These are phyloP conservation scores for Idaea dimidiata DNA, from an alignment of 2,888 invertebrate genomes.

Conservation along the genomic window DNA sequence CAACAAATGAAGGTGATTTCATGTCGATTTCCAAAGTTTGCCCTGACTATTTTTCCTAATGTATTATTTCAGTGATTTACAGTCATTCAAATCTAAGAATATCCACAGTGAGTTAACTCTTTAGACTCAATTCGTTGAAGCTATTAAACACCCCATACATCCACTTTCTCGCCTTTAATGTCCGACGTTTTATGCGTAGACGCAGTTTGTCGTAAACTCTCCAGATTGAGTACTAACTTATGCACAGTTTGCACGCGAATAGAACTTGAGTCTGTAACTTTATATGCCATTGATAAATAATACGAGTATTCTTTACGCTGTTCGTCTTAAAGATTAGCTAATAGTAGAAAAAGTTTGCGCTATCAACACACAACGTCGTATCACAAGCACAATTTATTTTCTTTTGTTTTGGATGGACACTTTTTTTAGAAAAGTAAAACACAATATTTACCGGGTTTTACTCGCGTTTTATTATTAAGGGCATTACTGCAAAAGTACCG, in stretches of 20 bases:
- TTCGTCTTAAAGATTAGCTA: too few relatives aligned
- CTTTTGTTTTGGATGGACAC: too few relatives aligned
- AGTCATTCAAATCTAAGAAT: not conserved
- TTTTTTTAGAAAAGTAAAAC: too few relatives aligned
- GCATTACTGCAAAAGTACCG: too few relatives aligned
- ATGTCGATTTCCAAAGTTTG: not conserved
- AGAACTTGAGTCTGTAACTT: constrained; percentile 10
- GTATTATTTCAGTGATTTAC: not conserved
- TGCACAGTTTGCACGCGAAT: constrained; percentile 19
- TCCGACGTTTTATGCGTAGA: constrained; percentile 51
- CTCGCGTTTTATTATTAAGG: too few relatives aligned
- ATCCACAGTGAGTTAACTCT: not conserved
- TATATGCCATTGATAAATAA: not conserved
- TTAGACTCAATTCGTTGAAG: constrained; percentile 42
- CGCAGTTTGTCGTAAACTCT: constrained; percentile 53
- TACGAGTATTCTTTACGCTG: too few relatives aligned
- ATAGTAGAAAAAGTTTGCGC: too few relatives aligned
- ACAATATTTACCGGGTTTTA: too few relatives aligned
- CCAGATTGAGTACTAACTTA: constrained; percentile 18
- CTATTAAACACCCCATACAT: constrained; percentile 51
- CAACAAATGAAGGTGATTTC: not conserved
- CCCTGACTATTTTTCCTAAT: not conserved
- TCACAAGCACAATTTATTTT: too few relatives aligned
- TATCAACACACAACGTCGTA: too few relatives aligned
- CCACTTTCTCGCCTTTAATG: constrained; percentile 49